phyloP scores from a whole-genome alignment of 1,140 invertebrate genomes.

The Parasteatoda tepidariorum region DNA sequence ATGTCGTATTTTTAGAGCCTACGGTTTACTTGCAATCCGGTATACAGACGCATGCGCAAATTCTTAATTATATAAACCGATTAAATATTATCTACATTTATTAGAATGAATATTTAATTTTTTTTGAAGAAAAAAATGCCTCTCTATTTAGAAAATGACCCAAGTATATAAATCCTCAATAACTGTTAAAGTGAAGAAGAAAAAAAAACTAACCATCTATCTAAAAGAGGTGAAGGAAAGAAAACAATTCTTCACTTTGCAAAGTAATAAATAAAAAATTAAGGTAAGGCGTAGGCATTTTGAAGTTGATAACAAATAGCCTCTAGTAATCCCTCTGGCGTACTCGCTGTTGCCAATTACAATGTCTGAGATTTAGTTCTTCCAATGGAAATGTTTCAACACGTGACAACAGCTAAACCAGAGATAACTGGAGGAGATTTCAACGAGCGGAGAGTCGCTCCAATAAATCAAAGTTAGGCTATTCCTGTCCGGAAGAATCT shows the following conservation, averaged over 20 bases:
- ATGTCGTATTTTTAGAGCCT: no score
- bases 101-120: no score
- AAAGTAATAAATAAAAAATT: neutral
- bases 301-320: neutral
- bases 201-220: no score
- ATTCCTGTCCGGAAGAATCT: conserved; percentile 52
- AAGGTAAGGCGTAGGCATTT: neutral
- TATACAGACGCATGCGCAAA: no score
- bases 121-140: no score
- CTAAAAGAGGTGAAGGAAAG: neutral
- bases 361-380: conserved; percentile 27
- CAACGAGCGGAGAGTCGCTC: conserved; percentile 2
- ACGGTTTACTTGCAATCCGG: no score
- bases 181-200: no score
- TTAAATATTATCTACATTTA: no score
- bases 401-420: conserved; percentile 31
- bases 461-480: conserved; percentile 56
- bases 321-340: neutral
- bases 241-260: neutral
- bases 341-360: conserved; percentile 21
- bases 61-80: no score
- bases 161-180: no score
- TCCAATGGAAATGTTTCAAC: conserved; percentile 27
- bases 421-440: conserved; percentile 33
- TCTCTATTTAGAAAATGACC: no score